phyloP scores from a whole-genome alignment of 2,113 vertebrate genomes.

The Boulengeromyrus knoepffleri region DNA sequence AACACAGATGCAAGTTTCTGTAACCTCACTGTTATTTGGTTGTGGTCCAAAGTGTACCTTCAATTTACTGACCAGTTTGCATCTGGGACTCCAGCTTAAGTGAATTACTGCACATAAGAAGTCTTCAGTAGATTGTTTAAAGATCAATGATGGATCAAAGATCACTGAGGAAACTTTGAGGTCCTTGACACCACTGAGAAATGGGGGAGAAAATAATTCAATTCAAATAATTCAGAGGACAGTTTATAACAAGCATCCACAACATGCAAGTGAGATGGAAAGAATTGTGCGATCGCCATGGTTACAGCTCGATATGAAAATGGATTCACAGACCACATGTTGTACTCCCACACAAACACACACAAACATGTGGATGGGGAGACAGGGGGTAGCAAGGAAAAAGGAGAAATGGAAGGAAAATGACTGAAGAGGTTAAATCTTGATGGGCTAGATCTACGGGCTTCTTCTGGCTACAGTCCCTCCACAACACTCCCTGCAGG shows the following conservation, averaged over 20 bases:
- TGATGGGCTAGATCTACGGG: not conserved
- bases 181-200: not conserved
- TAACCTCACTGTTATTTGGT: not conserved
- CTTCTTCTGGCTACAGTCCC: not conserved
- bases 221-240: not conserved
- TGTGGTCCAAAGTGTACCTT: not conserved
- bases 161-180: not conserved
- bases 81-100: not conserved
- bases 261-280: not conserved
- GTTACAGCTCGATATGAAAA: not conserved
- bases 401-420: not conserved
- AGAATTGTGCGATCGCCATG: not conserved
- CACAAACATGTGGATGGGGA: not conserved
- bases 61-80: not conserved
- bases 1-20: not conserved
- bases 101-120: not conserved
- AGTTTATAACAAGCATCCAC: not conserved
- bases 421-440: not conserved
- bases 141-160: not conserved
- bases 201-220: not conserved
- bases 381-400: not conserved
- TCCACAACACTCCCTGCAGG: not conserved
- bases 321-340: not conserved
- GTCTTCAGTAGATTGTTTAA: not conserved
- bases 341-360: not conserved